Percentiles rank a stretch among this genome's conserved stretches.
These are phyloP conservation scores for Calcarius ornatus DNA, from an alignment of 2,113 vertebrate species.

Conservation along the genomic window DNA sequence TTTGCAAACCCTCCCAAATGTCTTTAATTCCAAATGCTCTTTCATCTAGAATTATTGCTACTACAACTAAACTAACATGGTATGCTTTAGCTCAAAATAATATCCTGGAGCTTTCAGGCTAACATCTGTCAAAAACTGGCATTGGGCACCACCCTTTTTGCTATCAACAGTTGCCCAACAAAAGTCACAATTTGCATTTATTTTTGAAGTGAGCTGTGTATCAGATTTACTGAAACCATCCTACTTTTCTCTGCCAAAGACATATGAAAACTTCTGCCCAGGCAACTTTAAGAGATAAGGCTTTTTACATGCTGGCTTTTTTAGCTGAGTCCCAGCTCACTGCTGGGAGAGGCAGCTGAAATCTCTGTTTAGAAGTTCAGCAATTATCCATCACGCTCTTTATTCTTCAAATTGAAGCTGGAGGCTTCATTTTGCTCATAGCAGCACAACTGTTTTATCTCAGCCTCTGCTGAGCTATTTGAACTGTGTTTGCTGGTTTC, in stretches of 20 bases:
- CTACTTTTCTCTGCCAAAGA: not conserved
- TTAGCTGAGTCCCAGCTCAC: not conserved
- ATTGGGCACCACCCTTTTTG: not conserved
- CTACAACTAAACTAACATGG: not conserved
- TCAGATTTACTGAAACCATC: not conserved
- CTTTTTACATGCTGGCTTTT: not conserved
- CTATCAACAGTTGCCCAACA: not conserved
- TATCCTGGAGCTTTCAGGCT: not conserved
- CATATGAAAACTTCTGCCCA: not conserved
- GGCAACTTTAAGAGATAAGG: not conserved
- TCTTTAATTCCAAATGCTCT: not conserved
- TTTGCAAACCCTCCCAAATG: not conserved
- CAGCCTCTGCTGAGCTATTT: not conserved
- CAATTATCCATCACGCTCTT: not conserved
- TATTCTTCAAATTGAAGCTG: not conserved
- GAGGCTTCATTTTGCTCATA: not conserved
- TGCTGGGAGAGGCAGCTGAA: not conserved
- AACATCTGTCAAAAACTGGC: not conserved
- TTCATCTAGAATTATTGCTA: not conserved
- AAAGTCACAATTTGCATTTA: not conserved
- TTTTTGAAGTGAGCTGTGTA: not conserved
- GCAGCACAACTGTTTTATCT: not conserved
- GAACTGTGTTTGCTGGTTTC: not conserved
- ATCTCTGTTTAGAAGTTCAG: not conserved
- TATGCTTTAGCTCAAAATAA: not conserved